Conservation (phyloP, 2,888 invertebrate species). For the Eupithecia pulchellata region DNA sequence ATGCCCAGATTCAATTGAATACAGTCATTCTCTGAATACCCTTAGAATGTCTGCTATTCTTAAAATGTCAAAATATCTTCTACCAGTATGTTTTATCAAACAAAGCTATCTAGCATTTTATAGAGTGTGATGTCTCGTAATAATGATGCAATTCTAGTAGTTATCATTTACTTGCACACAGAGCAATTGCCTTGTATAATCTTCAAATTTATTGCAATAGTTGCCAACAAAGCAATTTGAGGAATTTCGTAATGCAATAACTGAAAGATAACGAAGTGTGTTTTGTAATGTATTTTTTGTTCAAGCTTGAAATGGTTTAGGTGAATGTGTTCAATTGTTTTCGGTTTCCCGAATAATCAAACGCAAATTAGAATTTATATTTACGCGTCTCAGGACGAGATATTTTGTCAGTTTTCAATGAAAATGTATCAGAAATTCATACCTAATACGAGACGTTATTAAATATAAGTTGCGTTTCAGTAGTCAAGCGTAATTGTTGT, state of each 20-base stretch:
- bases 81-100: background rate
- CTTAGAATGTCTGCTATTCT: too few species aligned
- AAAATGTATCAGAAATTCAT: too few species aligned
- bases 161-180: constrained; percentile 33
- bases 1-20: too few species aligned
- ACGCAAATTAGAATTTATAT: too few species aligned
- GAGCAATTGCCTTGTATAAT: constrained; percentile 40
- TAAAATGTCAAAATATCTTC: background rate
- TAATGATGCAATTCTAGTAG: background rate
- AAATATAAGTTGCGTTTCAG: too few species aligned
- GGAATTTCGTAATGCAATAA: constrained; percentile 37
- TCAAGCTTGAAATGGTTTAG: background rate
- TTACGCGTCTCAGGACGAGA: too few species aligned
- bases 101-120: background rate
- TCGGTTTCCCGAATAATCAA: too few species aligned
- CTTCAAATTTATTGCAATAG: constrained; percentile 37
- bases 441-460: too few species aligned
- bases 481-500: too few species aligned
- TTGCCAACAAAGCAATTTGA: constrained; percentile 40
- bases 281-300: constrained; percentile 35
- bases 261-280: constrained; percentile 36
- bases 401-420: too few species aligned
- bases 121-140: background rate
- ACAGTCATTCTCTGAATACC: too few species aligned
- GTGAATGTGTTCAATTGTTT: too few species aligned